A percentile compares a stretch with the other conserved stretches of the same genome.
Conservation (phyloP, 2,113 vertebrate species). For the Caranx ignobilis region DNA sequence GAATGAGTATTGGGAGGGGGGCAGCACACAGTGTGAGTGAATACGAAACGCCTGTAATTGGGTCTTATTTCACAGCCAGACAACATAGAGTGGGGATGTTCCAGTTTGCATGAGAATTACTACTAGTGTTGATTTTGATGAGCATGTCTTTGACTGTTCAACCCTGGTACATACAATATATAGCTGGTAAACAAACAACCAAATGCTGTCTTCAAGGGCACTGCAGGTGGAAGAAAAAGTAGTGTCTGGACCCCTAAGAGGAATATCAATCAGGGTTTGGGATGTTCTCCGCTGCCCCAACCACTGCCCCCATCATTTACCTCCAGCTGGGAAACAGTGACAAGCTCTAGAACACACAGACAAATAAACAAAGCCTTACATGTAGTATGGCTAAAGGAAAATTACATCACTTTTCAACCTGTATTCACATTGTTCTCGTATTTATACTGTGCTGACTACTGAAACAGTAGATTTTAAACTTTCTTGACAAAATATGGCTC, state of each 20-base stretch:
- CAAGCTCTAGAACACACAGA: neutral
- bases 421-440: neutral
- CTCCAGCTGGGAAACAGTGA: neutral
- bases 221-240: neutral
- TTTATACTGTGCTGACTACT: neutral
- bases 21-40: conserved; percentile 45
- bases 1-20: conserved; percentile 20
- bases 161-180: neutral
- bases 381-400: neutral
- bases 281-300: neutral
- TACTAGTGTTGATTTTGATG: conserved; percentile 35
- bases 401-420: neutral
- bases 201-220: neutral
- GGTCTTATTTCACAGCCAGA: conserved; percentile 57
- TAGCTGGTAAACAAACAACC: conserved; percentile 21
- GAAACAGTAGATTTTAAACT: too few relatives aligned
- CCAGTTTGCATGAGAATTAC: conserved; percentile 61
- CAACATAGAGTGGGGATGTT: conserved; percentile 17
- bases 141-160: conserved; percentile 31
- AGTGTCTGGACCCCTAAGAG: neutral
- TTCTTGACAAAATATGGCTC: too few relatives aligned
- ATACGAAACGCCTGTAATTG: conserved; percentile 72
- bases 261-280: conserved; percentile 11
- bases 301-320: neutral
- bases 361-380: neutral